Evolutionary conservation across 2,797 vertebrate genomes (phyloP).

Genomic region (Novumbra hubbsi): DNA sequence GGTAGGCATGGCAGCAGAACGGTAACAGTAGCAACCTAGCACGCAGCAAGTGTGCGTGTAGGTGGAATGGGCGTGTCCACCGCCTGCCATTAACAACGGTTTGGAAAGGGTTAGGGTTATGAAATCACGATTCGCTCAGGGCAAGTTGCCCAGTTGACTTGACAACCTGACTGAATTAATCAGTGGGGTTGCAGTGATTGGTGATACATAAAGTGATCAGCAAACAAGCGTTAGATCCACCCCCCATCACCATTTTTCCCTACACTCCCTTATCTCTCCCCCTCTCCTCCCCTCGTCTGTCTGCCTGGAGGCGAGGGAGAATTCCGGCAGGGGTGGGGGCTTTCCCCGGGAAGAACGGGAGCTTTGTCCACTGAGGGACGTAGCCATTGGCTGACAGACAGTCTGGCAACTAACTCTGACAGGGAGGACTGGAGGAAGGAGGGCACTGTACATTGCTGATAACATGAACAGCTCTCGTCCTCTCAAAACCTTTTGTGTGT

Average conservation of each 20-base stretch:
- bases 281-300: not conserved
- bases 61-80: no score
- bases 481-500: not conserved
- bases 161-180: not conserved
- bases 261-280: slow-evolving; percentile 2
- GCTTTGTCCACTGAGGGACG: slow-evolving; percentile 75
- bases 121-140: not conserved
- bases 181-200: not conserved
- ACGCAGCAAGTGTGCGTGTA: no score
- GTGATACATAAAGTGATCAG: not conserved
- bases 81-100: not conserved
- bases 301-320: slow-evolving; percentile 70
- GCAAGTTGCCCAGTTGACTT: not conserved
- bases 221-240: no score
- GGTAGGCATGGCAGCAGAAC: no score
- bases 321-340: slow-evolving; percentile 73
- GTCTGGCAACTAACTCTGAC: slow-evolving; percentile 61
- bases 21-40: no score
- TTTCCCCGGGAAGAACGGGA: slow-evolving; percentile 80
- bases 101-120: not conserved
- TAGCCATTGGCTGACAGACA: slow-evolving; percentile 69
- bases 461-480: no score
- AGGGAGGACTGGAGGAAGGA: slow-evolving; percentile 40
- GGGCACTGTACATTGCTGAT: no score
- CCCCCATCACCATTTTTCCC: slow-evolving; percentile 2